Conservation (phyloP, 2,113 vertebrate species). For the Nerophis lumbriciformis region DNA sequence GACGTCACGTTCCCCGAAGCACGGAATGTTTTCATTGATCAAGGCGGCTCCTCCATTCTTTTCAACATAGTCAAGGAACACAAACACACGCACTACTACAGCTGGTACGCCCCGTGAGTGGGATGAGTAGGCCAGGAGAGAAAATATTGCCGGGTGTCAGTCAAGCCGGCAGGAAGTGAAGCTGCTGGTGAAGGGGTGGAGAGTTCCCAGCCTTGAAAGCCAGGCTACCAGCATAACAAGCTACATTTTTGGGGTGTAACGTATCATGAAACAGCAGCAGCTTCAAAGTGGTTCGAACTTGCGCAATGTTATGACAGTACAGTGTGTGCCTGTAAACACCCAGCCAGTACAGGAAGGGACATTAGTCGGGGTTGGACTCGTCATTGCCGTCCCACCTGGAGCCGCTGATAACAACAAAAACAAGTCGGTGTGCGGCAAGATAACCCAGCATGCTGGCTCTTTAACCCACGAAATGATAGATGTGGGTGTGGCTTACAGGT, state of each 20-base stretch:
- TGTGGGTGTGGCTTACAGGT: too few relatives aligned
- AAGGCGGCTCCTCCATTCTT: not conserved
- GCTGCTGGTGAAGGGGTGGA: slow-evolving; percentile 20
- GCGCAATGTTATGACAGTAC: not conserved
- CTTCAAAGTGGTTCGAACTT: not conserved
- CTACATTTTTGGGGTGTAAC: not conserved
- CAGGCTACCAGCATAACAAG: slow-evolving; percentile 13
- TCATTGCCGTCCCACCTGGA: not conserved
- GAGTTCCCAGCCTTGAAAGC: slow-evolving; percentile 33
- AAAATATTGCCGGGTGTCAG: slow-evolving; percentile 32
- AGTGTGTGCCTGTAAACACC: not conserved
- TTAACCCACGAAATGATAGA: too few relatives aligned
- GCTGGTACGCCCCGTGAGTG: slow-evolving; percentile 18
- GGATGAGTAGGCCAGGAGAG: slow-evolving; percentile 41
- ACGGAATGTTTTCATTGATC: not conserved
- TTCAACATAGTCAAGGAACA: slow-evolving; percentile 4
- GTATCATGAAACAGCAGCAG: not conserved
- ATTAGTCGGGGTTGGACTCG: not conserved
- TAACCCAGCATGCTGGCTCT: slow-evolving; percentile 18
- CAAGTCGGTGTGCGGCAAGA: slow-evolving; percentile 36
- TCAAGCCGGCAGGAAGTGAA: slow-evolving; percentile 16
- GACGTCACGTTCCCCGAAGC: not conserved
- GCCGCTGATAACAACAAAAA: slow-evolving; percentile 27
- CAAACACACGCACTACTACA: slow-evolving; percentile 15
- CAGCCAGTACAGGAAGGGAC: not conserved